Evolutionary conservation across 2,113 vertebrate genomes (phyloP).

Genomic region (Miniopterus natalensis): DNA sequence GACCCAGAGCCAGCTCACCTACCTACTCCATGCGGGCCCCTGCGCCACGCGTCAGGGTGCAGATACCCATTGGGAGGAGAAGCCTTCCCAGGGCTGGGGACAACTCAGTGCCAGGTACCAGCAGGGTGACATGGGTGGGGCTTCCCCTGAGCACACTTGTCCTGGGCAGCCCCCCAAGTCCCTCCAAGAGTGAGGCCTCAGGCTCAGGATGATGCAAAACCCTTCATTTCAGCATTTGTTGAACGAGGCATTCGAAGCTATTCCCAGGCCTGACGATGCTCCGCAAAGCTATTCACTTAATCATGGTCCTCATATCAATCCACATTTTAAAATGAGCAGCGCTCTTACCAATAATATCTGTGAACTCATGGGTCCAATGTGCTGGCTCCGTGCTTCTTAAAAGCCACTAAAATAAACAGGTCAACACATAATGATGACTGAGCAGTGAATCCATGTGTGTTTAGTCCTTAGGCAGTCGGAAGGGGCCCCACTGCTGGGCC

Average conservation of each 20-base stretch:
- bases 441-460: background rate
- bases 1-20: background rate
- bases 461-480: background rate
- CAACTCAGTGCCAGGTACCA: background rate
- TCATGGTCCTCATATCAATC: background rate
- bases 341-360: background rate
- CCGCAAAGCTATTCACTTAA: background rate
- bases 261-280: too few relatives aligned
- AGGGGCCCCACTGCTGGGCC: rapidly evolving
- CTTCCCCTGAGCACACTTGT: background rate
- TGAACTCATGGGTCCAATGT: background rate
- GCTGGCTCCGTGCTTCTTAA: background rate
- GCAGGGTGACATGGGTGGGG: background rate
- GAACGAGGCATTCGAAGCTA: background rate
- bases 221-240: background rate
- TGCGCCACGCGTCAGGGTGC: background rate
- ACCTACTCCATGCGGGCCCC: background rate
- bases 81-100: background rate
- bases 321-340: background rate
- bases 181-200: background rate
- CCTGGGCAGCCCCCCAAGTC: background rate
- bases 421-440: background rate
- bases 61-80: background rate
- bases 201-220: background rate
- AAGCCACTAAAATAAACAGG: background rate